Evolutionary conservation across 1,140 invertebrate species (phyloP).

Genomic region (Brachionus asplanchnoidis): DNA sequence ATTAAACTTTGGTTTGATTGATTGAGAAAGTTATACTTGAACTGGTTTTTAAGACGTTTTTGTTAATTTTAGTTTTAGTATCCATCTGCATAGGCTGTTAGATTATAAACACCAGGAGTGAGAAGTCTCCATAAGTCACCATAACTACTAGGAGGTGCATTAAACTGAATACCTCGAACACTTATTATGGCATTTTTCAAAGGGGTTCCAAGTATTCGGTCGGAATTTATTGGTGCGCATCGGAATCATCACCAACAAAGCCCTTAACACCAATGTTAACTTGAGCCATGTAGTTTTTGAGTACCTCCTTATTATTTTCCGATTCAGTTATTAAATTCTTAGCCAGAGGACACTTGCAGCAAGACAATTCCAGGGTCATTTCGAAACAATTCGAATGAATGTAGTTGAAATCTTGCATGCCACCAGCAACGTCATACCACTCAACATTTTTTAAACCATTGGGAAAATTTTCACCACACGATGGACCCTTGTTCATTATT

Average conservation of each 20-base stretch:
- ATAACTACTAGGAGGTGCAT: constrained; percentile 47
- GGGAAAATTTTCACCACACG: constrained; percentile 1
- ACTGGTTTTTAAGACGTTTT: too few species aligned
- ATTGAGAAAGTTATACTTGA: too few species aligned
- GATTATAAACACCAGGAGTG: constrained; percentile 72
- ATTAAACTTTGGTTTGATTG: too few species aligned
- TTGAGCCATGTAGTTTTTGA: constrained; percentile 54
- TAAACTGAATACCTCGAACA: constrained; percentile 60
- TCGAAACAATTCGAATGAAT: constrained; percentile 96
- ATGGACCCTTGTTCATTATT: constrained; percentile 3
- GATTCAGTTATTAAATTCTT: neutral
- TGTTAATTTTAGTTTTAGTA: too few species aligned
- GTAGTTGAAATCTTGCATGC: constrained; percentile 99
- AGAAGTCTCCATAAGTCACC: constrained; percentile 92
- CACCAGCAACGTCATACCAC: constrained; percentile 53
- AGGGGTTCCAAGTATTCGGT: constrained; percentile 9
- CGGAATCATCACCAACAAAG: constrained; percentile 61
- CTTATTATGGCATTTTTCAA: constrained; percentile 71
- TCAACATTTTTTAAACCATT: constrained; percentile 40
- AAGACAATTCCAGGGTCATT: constrained; percentile 90
- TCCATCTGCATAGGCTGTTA: constrained; percentile 15
- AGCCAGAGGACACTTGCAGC: constrained; percentile 79
- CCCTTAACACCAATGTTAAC: constrained; percentile 81
- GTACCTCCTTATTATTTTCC: constrained; percentile 39
- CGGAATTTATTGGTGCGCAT: neutral